These are phyloP conservation scores for Dioctria rufipes DNA, from an alignment of 2,888 invertebrate species.

Conservation along the genomic window DNA sequence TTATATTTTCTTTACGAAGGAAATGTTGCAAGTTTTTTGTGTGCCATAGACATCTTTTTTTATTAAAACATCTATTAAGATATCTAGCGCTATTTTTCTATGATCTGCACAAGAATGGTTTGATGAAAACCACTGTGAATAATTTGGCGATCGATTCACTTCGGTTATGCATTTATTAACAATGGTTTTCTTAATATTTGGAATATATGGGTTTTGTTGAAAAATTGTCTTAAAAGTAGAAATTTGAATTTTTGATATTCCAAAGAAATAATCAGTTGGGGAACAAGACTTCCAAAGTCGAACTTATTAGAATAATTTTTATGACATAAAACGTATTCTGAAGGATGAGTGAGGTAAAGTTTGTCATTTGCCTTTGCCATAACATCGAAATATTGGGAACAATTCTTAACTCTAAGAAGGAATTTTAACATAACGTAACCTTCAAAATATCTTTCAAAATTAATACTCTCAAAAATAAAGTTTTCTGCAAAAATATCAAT, in stretches of 20 bases:
- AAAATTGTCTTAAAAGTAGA: neutral
- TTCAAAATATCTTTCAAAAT: neutral
- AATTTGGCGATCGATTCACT: neutral
- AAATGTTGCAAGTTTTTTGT: neutral
- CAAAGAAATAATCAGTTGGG: slow-evolving; percentile 10
- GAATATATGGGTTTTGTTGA: neutral
- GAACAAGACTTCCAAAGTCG: slow-evolving; percentile 9
- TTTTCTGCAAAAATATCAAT: neutral
- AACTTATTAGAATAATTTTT: slow-evolving; percentile 8
- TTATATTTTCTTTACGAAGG: neutral
- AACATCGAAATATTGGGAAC: neutral
- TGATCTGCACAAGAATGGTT: neutral
- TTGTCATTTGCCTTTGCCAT: neutral
- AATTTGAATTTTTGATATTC: neutral
- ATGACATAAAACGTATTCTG: slow-evolving; percentile 3
- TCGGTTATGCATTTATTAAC: neutral
- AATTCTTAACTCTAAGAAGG: neutral
- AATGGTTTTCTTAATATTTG: neutral
- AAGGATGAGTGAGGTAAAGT: neutral
- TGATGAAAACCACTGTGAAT: neutral
- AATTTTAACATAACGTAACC: slow-evolving; percentile 6
- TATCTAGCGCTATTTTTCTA: neutral
- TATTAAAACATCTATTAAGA: neutral
- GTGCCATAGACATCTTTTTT: slow-evolving; percentile 11
- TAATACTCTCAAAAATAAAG: neutral